Conservation (phyloP, 2,113 vertebrate species). For the Plestiodon gilberti region DNA sequence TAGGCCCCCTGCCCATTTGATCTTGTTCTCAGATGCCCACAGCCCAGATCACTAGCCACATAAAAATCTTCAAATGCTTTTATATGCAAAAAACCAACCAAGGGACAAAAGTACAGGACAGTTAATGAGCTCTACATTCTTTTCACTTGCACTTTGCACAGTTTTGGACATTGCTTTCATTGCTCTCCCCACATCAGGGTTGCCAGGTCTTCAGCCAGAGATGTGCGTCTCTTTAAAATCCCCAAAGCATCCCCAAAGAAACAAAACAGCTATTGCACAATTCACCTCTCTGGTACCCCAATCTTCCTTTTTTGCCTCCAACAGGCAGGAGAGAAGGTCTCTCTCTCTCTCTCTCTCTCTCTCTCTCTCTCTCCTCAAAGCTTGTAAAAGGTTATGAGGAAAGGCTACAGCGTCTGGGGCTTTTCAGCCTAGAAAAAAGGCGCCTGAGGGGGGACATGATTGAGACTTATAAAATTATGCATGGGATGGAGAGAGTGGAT, state of each 20-base stretch:
- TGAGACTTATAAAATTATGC: too few relatives aligned
- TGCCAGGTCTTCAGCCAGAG: not conserved
- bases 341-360: too few relatives aligned
- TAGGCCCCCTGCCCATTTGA: not conserved
- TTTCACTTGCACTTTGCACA: not conserved
- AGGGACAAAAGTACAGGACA: not conserved
- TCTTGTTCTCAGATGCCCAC: not conserved
- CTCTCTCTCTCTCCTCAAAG: too few relatives aligned
- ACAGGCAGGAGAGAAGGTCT: not conserved
- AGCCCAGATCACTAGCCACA: not conserved
- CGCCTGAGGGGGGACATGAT: too few relatives aligned
- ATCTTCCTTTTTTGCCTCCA: not conserved
- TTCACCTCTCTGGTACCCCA: not conserved
- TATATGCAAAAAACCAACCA: not conserved
- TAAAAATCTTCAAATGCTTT: not conserved
- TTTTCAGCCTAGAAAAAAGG: too few relatives aligned
- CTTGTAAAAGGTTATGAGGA: too few relatives aligned
- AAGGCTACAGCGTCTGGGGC: too few relatives aligned
- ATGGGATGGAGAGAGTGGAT: too few relatives aligned
- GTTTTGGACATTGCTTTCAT: not conserved
- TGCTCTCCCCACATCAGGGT: not conserved
- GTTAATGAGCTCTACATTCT: not conserved
- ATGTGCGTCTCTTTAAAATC: not conserved
- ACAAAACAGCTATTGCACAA: not conserved
- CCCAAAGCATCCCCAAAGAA: not conserved